Evolutionary conservation across 2,888 invertebrate genomes (phyloP).

Genomic region (Perizoma affinitatum): DNA sequence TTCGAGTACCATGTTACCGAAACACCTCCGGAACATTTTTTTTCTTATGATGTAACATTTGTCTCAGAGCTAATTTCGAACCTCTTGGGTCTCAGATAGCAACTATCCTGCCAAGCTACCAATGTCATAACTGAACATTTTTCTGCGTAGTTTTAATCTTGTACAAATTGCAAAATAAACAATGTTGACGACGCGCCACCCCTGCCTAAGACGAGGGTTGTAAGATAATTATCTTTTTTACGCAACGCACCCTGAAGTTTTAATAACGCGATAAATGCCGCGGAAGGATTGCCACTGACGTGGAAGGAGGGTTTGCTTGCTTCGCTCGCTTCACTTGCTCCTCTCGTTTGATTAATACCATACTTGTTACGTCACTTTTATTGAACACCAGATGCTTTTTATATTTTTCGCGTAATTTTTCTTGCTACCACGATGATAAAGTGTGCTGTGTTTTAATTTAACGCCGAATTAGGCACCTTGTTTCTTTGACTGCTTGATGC

Average conservation of each 20-base stretch:
- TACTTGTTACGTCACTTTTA: constrained; percentile 67
- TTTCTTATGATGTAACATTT: too few relatives aligned
- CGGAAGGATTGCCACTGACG: constrained; percentile 81
- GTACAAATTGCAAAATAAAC: constrained; percentile 22
- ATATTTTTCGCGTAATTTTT: constrained; percentile 69
- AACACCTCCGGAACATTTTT: too few relatives aligned
- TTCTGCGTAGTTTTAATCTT: constrained; percentile 4
- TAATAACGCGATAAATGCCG: constrained; percentile 83
- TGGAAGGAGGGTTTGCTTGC: constrained; percentile 54
- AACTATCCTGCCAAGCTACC: too few relatives aligned
- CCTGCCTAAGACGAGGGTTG: constrained; percentile 77
- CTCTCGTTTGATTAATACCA: constrained; percentile 65
- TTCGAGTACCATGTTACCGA: too few relatives aligned
- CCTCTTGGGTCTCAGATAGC: too few relatives aligned
- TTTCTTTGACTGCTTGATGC: constrained; percentile 53
- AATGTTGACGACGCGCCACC: constrained; percentile 47
- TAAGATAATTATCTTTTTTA: constrained; percentile 85
- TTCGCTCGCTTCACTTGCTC: constrained; percentile 19
- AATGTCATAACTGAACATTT: too few relatives aligned
- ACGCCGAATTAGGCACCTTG: constrained; percentile 67
- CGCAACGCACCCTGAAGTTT: constrained; percentile 74
- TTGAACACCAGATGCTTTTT: constrained; percentile 78
- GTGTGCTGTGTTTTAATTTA: constrained; percentile 71
- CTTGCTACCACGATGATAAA: constrained; percentile 50
- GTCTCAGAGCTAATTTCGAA: too few relatives aligned